Base-by-base conservation (phyloP, 2,113 vertebrate genomes). In the Chitala chitala region DNA sequence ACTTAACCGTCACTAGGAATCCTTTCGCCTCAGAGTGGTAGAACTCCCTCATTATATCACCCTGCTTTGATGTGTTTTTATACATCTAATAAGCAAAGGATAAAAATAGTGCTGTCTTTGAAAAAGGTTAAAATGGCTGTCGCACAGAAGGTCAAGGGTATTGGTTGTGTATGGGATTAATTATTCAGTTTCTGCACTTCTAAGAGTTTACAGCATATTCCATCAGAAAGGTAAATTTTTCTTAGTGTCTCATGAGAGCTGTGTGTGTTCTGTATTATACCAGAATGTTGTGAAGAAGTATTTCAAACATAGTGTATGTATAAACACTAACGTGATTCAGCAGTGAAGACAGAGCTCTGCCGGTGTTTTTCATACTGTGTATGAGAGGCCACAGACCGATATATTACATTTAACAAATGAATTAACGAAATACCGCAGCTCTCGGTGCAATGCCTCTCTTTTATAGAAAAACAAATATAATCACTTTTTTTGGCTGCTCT, bases 71-170 rank as follows among this genome's bases (percentile, higher is more conserved):
- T 74, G 50, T 74, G 63, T 64, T 66, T 74, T 65, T 44, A 74
- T 44, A 42, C 36, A 22, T 64, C 68, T 64, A 74, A 74, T 68
- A 68, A 68, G 63, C 48, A 54, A 42, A 31, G 22, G 36, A 66
- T 74, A 68, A 74, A 74, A 74, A 68, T 74, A 68, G 55, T 44
- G 15, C 55, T 55, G 73, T 12, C 63, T 68, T 13, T 20, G 63
- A 74, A 63, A 74, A 74, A 74, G 72, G 73, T 68, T 68, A 66
- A 66, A 40, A 44, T 55, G 50, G 59, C 61, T 74, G 63, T 74
- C 73, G 68, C 42, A 68, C 63, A 55, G 22, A 74, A 54, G 61
- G 73, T 74, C 73, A 68, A 22, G 36, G 55, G 36, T 50, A 38
- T 26, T 36, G 31, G 58, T 38, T 40, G 9, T 50, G 58, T 22